Evolutionary conservation across 2,113 vertebrate genomes (phyloP).

Genomic region (Gyps fulvus): DNA sequence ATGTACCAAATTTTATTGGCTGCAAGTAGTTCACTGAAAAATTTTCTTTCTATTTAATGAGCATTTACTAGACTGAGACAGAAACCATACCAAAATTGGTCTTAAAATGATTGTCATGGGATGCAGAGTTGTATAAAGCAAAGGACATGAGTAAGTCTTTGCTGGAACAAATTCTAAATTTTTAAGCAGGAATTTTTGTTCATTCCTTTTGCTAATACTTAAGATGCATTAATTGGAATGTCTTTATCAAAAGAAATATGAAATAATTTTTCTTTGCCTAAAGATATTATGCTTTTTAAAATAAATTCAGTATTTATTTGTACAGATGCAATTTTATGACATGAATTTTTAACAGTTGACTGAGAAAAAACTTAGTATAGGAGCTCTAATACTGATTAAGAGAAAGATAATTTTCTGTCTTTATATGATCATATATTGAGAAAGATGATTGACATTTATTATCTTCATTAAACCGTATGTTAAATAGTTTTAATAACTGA

Average conservation of each 20-base stretch:
- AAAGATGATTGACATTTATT: neutral
- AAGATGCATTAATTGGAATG: neutral
- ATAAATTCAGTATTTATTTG: neutral
- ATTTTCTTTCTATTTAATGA: neutral
- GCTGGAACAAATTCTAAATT: neutral
- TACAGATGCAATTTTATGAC: neutral
- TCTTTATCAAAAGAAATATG: neutral
- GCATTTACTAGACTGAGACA: neutral
- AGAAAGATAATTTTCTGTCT: neutral
- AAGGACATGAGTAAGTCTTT: neutral
- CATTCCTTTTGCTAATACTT: neutral
- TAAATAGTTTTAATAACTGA: neutral
- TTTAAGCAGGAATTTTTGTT: neutral
- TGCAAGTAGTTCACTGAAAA: neutral
- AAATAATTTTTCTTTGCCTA: neutral
- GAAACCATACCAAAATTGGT: neutral
- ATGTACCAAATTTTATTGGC: neutral
- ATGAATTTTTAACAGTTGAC: neutral
- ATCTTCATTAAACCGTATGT: neutral
- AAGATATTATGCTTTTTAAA: neutral
- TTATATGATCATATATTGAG: neutral
- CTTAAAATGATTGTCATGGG: neutral
- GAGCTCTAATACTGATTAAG: neutral
- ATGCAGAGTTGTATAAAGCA: neutral
- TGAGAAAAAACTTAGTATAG: neutral